A percentile compares a stretch with the other conserved stretches of the same genome.
Conservation (phyloP, 2,113 vertebrate species). For the Chlorodrepanis virens region DNA sequence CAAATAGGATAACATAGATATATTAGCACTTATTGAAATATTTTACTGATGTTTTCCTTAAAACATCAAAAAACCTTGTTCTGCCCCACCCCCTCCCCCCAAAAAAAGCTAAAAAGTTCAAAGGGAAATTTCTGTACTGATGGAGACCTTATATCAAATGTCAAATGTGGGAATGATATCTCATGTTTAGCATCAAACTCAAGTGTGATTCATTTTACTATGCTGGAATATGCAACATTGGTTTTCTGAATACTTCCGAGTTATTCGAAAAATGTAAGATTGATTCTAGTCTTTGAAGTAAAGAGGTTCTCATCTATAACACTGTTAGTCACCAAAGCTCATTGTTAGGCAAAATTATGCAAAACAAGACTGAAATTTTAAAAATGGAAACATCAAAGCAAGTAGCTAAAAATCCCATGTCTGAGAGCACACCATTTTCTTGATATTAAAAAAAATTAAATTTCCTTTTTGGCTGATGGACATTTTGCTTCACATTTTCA, state of each 20-base stretch:
- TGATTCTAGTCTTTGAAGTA: conserved; percentile 4
- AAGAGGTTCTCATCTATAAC: not conserved
- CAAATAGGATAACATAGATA: not conserved
- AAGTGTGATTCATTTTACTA: not conserved
- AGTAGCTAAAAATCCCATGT: not conserved
- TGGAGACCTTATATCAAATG: not conserved
- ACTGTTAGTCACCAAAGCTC: not conserved
- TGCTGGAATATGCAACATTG: not conserved
- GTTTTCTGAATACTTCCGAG: not conserved
- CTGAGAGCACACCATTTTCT: not conserved
- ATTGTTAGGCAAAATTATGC: conserved; percentile 1
- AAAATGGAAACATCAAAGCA: not conserved
- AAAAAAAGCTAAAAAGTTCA: not conserved
- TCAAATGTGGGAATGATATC: not conserved
- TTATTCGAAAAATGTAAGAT: not conserved
- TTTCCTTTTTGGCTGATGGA: not conserved
- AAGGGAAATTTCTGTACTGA: not conserved
- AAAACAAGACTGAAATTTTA: not conserved
- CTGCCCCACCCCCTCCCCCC: too few species aligned
- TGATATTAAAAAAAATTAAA: not conserved
- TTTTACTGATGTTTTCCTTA: not conserved
- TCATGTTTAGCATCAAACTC: not conserved
- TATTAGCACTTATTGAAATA: not conserved
- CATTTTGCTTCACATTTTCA: not conserved
- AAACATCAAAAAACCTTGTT: not conserved